A percentile compares a stretch with the other conserved stretches of the same genome.
Conservation (phyloP, 1,140 invertebrate genomes). For the Lanistes nyassanus region DNA sequence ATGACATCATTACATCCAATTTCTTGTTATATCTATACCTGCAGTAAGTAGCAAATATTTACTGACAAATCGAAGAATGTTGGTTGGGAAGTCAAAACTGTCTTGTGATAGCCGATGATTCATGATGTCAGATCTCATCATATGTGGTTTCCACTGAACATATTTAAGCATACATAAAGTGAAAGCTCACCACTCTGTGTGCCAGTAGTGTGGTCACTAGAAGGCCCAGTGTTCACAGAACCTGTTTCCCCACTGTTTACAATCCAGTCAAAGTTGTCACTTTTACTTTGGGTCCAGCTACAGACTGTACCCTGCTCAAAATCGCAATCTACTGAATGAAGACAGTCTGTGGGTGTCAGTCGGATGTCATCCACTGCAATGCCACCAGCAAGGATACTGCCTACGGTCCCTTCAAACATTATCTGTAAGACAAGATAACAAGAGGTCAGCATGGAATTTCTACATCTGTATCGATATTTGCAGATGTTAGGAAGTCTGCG, state of each 20-base stretch:
- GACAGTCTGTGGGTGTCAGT: constrained; percentile 38
- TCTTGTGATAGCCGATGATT: no score
- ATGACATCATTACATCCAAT: no score
- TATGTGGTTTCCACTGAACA: background rate
- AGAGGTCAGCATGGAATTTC: no score
- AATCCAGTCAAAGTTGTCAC: constrained; percentile 52
- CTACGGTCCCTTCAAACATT: constrained; percentile 44
- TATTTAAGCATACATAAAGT: no score
- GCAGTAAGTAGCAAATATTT: no score
- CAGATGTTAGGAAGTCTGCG: constrained; percentile 39
- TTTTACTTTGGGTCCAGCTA: constrained; percentile 47
- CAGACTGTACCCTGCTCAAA: constrained; percentile 57
- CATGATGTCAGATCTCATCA: no score
- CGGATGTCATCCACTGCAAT: constrained; percentile 61
- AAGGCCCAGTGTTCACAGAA: constrained; percentile 43
- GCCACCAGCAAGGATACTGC: constrained; percentile 46
- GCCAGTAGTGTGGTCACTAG: constrained; percentile 58
- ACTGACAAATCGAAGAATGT: no score
- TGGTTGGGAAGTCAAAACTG: no score
- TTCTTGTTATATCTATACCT: no score
- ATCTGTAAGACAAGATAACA: constrained; percentile 39
- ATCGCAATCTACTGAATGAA: constrained; percentile 47
- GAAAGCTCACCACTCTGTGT: constrained; percentile 29
- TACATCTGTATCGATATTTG: constrained; percentile 60
- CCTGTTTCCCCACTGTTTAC: constrained; percentile 42